Conservation (phyloP, 2,888 invertebrate species). For the Pseudococcus jackbeardsleyi region DNA sequence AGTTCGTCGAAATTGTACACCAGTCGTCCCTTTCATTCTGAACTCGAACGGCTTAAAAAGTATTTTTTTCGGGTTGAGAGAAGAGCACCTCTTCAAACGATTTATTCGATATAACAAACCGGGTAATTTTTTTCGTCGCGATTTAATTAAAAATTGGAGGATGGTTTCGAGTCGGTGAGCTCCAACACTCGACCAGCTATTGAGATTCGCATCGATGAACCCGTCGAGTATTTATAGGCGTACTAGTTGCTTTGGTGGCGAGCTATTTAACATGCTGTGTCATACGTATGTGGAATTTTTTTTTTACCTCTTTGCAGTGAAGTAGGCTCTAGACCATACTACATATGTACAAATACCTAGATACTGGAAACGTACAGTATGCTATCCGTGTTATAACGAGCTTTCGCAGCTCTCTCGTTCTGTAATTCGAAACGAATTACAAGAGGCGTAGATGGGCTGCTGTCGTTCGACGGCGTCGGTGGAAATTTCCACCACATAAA, state of each 20-base stretch:
- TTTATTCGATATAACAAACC: neutral
- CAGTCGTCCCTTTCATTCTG: too few species aligned
- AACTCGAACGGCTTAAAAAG: neutral
- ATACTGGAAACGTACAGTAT: neutral
- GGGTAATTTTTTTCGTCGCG: conserved; percentile 2
- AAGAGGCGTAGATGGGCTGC: neutral
- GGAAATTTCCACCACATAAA: neutral
- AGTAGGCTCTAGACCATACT: neutral
- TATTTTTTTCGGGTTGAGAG: neutral
- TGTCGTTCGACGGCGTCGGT: neutral
- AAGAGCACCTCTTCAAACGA: neutral
- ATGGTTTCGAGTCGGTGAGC: neutral
- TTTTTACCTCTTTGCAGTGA: neutral
- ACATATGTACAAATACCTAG: neutral
- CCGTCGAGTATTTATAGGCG: neutral
- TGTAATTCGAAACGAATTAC: conserved; percentile 52
- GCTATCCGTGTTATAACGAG: conserved; percentile 7
- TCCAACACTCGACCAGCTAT: neutral
- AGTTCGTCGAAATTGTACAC: too few species aligned
- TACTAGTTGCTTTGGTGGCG: conserved; percentile 4
- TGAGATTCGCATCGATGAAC: conserved; percentile 37
- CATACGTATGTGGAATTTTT: neutral
- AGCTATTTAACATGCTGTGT: neutral
- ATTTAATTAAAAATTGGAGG: conserved; percentile 15
- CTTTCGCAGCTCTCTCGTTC: neutral